Evolutionary conservation across 2,113 vertebrate genomes (phyloP).

Genomic region (Pyxicephalus adspersus): DNA sequence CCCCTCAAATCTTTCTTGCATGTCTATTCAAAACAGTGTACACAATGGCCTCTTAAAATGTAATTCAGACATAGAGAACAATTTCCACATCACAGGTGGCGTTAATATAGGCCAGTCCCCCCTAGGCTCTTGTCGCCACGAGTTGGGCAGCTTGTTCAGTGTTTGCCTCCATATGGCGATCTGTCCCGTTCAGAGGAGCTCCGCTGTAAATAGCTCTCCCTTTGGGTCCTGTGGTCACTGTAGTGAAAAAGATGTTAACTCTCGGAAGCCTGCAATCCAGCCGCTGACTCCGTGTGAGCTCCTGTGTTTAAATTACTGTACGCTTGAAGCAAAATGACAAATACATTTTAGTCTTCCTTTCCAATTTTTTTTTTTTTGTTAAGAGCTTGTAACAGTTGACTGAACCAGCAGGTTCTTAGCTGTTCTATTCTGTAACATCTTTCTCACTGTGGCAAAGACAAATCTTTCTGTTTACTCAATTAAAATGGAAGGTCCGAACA

Average conservation of each 20-base stretch:
- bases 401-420: conserved; percentile 59
- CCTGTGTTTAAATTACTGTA: conserved; percentile 20
- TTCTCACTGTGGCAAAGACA: conserved; percentile 7
- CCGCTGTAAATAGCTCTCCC: conserved; percentile 68
- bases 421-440: conserved; percentile 48
- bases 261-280: conserved; percentile 61
- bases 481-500: conserved; percentile 32
- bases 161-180: conserved; percentile 88
- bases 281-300: conserved; percentile 58
- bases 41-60: conserved; percentile 67
- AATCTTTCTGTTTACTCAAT: conserved; percentile 43
- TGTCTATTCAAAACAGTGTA: conserved; percentile 69
- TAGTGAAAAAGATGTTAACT: conserved; percentile 74
- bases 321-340: conserved; percentile 55
- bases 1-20: conserved; percentile 63
- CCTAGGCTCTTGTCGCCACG: conserved; percentile 87
- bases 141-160: conserved; percentile 88
- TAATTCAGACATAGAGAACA: conserved; percentile 68
- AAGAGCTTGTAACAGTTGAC: conserved; percentile 58
- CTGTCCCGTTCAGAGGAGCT: conserved; percentile 81
- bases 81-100: conserved; percentile 85
- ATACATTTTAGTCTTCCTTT: conserved; percentile 45
- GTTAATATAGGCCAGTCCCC: conserved; percentile 89
- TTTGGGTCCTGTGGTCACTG: conserved; percentile 73
- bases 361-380: conserved; percentile 56